Evolutionary conservation across 2,888 invertebrate genomes (phyloP), one percentile per base, ranked within the genome.

Genomic region (Iphiclides podalirius): DNA sequence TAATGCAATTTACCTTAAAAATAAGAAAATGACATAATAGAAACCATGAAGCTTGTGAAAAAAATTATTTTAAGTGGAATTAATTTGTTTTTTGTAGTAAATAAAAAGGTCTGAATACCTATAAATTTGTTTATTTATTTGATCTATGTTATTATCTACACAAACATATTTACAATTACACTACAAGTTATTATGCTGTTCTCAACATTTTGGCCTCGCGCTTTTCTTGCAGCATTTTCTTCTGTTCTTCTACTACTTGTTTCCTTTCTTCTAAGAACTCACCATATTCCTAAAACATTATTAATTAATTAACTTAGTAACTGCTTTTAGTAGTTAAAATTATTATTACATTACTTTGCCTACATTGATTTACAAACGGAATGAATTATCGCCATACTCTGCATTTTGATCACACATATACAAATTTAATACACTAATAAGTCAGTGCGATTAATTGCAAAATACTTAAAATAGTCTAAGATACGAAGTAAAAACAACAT

Each of bases 171-270:
- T 26, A 40, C 46, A 53, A 52, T 53, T 57, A 52, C 48, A 43
- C 43, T 50, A 53, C 34, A 42, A 47, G 33, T 47, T 33, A 41
- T 35, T 60, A 63, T 23, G 87, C 93, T 51, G 95, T 95, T 81
- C 98, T 91, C 64, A 98, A 91, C 93, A 98, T 93, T 89, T 97
- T 98, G 0, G 97, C 95, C 86, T 97, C 96, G 73, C 94, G 93
- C 71, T 93, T 93, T 73, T 96, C 96, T 81, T 95, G 93, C 45
- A 98, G 74, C 63, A 92, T 90, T 66, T 92, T 92, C 67, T 93
- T 91, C 73, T 96, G 95, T 61, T 94, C 89, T 65, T 93, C 94
- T 1, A 96, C 89, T 57, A 93, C 79, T 26, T 70, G 58, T 68
- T 92, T 92, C 48, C 98, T 90, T 64, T 96, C 93, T 61, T 93